Evolutionary conservation across 2,113 vertebrate species (phyloP).

Genomic region (Heterotilapia buettikoferi): DNA sequence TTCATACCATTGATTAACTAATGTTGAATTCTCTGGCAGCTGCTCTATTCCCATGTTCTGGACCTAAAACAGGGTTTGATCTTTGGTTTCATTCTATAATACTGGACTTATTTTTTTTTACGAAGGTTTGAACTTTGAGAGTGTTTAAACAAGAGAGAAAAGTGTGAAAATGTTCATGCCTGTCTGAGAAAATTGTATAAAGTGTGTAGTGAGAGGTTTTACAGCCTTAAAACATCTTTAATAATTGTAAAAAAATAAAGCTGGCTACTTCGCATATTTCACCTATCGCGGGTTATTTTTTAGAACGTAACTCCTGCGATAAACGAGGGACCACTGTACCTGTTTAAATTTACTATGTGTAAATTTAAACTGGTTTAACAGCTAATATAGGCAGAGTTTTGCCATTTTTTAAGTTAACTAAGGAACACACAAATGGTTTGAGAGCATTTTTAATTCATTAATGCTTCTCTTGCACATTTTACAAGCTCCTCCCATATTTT

Average conservation of each 20-base stretch:
- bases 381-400: not conserved
- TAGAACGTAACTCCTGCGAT: rapidly evolving
- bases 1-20: rapidly evolving
- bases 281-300: not conserved
- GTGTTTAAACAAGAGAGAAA: not conserved
- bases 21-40: rapidly evolving
- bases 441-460: not conserved
- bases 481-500: not conserved
- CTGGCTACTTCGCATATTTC: rapidly evolving
- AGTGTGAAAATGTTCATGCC: not conserved
- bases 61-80: not conserved
- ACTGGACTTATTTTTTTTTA: rapidly evolving
- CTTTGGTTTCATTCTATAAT: not conserved
- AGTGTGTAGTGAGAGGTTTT: rapidly evolving
- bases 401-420: rapidly evolving
- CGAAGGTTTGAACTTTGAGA: rapidly evolving
- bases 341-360: not conserved
- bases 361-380: not conserved
- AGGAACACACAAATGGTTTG: not conserved
- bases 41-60: not conserved
- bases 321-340: rapidly evolving
- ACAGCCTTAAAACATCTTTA: not conserved
- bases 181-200: not conserved
- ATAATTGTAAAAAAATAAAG: not conserved
- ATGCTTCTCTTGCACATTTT: not conserved